Evolutionary conservation across 2,113 vertebrate genomes (phyloP).

Genomic region (Coptodon rendalli): DNA sequence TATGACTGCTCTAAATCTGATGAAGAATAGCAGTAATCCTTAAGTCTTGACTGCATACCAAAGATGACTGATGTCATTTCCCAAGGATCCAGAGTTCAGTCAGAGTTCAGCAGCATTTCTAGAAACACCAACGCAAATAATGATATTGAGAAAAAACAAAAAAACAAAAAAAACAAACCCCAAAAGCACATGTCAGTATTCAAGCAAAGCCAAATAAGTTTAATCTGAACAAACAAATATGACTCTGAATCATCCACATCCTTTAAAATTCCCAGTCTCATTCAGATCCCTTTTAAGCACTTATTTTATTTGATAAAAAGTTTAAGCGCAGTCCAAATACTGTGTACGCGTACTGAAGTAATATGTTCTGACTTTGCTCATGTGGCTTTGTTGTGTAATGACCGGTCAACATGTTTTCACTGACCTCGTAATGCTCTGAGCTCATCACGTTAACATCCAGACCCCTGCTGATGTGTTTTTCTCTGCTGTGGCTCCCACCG

Average conservation of each 20-base stretch:
- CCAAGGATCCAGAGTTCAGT: conserved; percentile 12
- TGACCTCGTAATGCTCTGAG: conserved; percentile 12
- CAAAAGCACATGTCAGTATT: not conserved
- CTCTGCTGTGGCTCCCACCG: conserved; percentile 4
- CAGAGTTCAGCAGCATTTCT: not conserved
- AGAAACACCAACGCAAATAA: not conserved
- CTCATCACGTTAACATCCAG: conserved; percentile 25
- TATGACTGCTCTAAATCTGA: not conserved
- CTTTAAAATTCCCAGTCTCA: not conserved
- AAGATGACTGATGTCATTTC: not conserved
- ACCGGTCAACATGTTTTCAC: not conserved
- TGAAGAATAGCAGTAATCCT: conserved; percentile 8
- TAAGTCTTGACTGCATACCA: not conserved
- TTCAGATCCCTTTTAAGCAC: accelerated
- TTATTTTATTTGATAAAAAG: not conserved
- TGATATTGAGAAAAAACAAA: not conserved
- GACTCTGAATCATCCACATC: not conserved
- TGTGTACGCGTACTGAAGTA: accelerated
- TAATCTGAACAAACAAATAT: not conserved
- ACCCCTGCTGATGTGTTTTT: conserved; percentile 24
- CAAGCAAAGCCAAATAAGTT: not conserved
- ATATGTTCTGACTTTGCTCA: not conserved
- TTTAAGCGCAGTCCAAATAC: not conserved
- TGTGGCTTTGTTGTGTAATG: not conserved
- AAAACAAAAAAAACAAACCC: accelerated